Evolutionary conservation across 2,888 invertebrate genomes (phyloP), one percentile per base, ranked within the genome.

Genomic region (Rhimphoctona megacephalus): DNA sequence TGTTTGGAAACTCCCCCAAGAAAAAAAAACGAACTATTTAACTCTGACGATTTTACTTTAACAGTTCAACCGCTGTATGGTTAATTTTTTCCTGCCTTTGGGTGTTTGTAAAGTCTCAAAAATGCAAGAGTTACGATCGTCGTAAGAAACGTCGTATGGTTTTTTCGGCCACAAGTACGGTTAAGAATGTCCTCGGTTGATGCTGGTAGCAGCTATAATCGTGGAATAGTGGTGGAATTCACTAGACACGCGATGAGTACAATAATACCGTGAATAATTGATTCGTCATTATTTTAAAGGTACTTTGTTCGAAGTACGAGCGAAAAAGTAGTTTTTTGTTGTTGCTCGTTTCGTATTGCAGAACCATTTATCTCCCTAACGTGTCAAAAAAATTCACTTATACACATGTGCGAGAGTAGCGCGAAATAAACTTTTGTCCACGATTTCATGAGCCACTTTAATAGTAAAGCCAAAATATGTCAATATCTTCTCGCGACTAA

Each of bases 21-120:
- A 43, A 9, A 30, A 66, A n/a, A 61, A 64, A 77, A 49, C 1
- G 30, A 49, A 77, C 64, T 22, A n/a, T 61, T 80, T 57, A 76
- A 39, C 30, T 39, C 17, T 33, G 46, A 61, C 36, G 54, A 25
- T 73, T 64, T 85, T 67, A 67, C 78, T 66, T 36, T n/a, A 33
- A 72, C 33, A 25, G 36, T 69, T 43, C 14, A 69, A 73, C 78
- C 73, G 78, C 85, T 78, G 78, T 77, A 69, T 73, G 77, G 17
- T 39, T 46, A 25, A 61, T 52, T 54, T 36, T 70, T 49, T 49
- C 49, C 11, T n/a, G 19, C 17, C 25, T 30, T 49, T 5, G 9
- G 70, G 52, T 54, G 19, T 72, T 49, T 54, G 33, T 54, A n/a
- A 9, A 70, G 49, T 33, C 7, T 52, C 54, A 54, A 72, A n/a